Evolutionary conservation across 2,113 vertebrate genomes (phyloP), one percentile per base, ranked within the genome.

Genomic region (Chloebia gouldiae): DNA sequence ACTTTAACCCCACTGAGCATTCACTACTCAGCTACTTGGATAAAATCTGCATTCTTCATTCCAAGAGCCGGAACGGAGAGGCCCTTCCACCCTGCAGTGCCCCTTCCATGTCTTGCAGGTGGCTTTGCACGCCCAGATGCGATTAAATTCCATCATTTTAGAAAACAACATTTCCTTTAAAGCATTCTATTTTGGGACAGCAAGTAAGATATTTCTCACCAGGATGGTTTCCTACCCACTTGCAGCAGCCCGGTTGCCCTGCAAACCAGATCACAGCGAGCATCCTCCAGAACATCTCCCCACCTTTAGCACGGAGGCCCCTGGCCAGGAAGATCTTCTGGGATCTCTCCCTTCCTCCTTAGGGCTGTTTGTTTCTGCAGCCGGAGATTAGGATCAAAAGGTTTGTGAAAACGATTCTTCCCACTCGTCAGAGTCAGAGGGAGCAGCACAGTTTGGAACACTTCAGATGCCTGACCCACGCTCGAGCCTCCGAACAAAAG

Each of bases 291-390:
- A 21, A 5, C 14, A 30, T 86, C 49, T 81, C 78, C 84, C 77
- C 85, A 84, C 94, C 91, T 88, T 83, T 68, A 93, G 69, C 45
- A 42, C 0, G 1, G 25, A 44, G 53, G 85, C 63, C 9, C 2
- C 49, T n/a, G 33, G 42, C 90, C 70, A 69, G 69, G 63, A 69
- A 76, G 63, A 40, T 86, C 23, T 1, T 78, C 61, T 4, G 37
- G 50, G 79, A 88, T 33, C 35, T 57, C 53, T 75, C 68, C 63
- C 70, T 86, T 72, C 70, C 72, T 92, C 76, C 63, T 86, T 33
- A 50, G 61, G 45, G 66, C 57, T 80, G 66, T 85, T 95, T 88
- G 80, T 94, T 93, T 95, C 95, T 86, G 47, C 77, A 57, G 20
- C 42, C 68, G 40, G 77, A 30, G 14, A 84, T 79, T 70, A 61